Percentiles rank a stretch among this genome's conserved stretches.
These are phyloP conservation scores for Trissolcus brochymenae DNA, from an alignment of 2,888 invertebrate species.

Conservation along the genomic window DNA sequence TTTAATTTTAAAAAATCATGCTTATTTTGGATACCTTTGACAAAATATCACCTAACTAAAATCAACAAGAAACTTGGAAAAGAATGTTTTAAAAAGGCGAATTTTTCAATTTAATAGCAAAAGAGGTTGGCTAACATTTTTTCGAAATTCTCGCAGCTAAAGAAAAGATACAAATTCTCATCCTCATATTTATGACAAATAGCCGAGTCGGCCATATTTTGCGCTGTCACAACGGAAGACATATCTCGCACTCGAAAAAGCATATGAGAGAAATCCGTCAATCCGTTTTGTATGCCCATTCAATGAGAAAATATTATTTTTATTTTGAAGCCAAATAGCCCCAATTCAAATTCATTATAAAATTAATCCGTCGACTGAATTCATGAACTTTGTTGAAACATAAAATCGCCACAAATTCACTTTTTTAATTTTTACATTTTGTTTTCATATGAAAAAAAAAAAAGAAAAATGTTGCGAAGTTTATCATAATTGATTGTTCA, in stretches of 20 bases:
- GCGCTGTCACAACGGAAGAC: conserved; percentile 10
- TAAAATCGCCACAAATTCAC: no score
- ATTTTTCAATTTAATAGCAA: no score
- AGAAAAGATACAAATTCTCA: neutral
- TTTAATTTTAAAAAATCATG: no score
- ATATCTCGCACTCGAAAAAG: conserved; percentile 9
- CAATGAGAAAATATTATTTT: neutral
- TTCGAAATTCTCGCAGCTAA: neutral
- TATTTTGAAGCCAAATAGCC: neutral
- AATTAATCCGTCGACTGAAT: neutral
- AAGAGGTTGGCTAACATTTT: neutral
- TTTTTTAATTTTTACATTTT: neutral
- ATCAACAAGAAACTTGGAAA: no score
- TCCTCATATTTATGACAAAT: conserved; percentile 25
- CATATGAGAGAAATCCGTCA: neutral
- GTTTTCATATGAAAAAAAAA: neutral
- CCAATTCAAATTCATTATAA: neutral
- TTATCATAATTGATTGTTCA: conserved; percentile 26
- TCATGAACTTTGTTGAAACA: neutral
- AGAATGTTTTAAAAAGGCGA: no score
- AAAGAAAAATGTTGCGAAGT: neutral
- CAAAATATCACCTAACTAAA: no score
- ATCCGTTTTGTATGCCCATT: conserved; percentile 4
- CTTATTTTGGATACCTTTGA: no score
- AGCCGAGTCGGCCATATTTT: conserved; percentile 7